Conservation (phyloP, 2,888 invertebrate species). For the Lepeophtheirus nordmannii region DNA sequence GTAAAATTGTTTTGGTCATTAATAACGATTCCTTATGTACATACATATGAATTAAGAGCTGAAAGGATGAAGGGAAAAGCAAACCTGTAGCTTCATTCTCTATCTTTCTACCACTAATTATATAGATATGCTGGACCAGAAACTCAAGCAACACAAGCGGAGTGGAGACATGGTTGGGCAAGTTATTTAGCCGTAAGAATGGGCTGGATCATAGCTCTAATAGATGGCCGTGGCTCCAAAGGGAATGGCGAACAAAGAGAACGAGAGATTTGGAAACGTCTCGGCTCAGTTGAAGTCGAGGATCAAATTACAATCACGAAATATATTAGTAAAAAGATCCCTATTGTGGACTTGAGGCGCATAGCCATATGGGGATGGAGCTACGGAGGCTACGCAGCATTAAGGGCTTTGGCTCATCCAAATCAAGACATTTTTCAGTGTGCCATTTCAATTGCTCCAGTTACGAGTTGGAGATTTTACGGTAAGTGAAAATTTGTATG, state of each 20-base stretch:
- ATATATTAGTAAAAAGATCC: slow-evolving; percentile 30
- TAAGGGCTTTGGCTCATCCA: slow-evolving; percentile 55
- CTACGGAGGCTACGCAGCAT: slow-evolving; percentile 83
- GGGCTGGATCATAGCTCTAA: slow-evolving; percentile 67
- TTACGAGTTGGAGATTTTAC: slow-evolving; percentile 88
- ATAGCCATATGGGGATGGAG: slow-evolving; percentile 98
- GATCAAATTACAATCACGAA: slow-evolving; percentile 76
- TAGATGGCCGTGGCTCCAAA: slow-evolving; percentile 45
- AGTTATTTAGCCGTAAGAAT: slow-evolving; percentile 66
- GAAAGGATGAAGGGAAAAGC: too few species aligned
- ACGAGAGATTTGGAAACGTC: slow-evolving; percentile 60
- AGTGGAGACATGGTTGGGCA: slow-evolving; percentile 70
- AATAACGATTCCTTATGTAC: too few species aligned
- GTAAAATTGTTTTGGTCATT: too few species aligned
- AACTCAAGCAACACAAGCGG: slow-evolving; percentile 62
- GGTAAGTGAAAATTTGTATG: slow-evolving; percentile 33
- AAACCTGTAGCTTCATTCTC: too few species aligned
- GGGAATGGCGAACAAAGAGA: slow-evolving; percentile 63
- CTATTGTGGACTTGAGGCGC: slow-evolving; percentile 57
- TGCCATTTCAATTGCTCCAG: slow-evolving; percentile 86
- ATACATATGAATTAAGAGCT: background rate
- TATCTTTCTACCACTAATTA: too few species aligned
- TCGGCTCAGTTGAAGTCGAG: slow-evolving; percentile 76
- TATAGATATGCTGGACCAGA: slow-evolving; percentile 68
- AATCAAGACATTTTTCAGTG: slow-evolving; percentile 60